Evolutionary conservation across 2,113 vertebrate genomes (phyloP), one percentile per base, ranked within the genome.

Genomic region (Gambusia holbrooki): DNA sequence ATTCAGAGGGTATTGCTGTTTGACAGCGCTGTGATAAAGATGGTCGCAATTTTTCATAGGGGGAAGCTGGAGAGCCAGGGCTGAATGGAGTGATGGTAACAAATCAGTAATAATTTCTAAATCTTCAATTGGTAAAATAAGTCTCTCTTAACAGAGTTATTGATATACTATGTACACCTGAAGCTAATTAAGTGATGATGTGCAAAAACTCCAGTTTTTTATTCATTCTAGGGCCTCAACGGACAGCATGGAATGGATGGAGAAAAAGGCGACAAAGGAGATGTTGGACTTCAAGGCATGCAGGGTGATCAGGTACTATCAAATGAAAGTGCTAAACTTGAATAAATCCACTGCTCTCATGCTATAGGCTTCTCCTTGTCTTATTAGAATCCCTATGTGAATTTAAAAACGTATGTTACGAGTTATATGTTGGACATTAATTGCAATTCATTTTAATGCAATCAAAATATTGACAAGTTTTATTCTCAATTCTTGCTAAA

Each of bases 31-130:
- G 7, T 71, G 17, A 69, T 1, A 51, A 1, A 71, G 15, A 27
- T n/a, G 54, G 33, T 83, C 0, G 0, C 28, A 77, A 84, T 77
- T 79, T 60, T 51, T 62, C 0, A 48, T 92, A 98, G 97, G 97
- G 97, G 42, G 96, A 97, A 12, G 75, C 93, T 0, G 97, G 97
- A 66, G 96, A 96, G 69, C 91, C 92, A 14, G 96, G 96, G 3
- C 71, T 85, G 17, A 92, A 93, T 0, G 97, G 97, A 82, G 90
- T 77, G 75, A 88, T 92, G 10, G 96, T 97, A 92, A 84, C 69
- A 54, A 58, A 58, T 9, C 25, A n/a, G 25, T 7, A 58, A 19
- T 25, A 10, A 58, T 58, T 25, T 58, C 19, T 58, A 58, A 58
- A 25, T 58, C 25, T 58, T 58, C 5, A n/a, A 9, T 9, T 7